A percentile compares a stretch with the other conserved stretches of the same genome.
Conservation (phyloP, 2,113 vertebrate genomes). For the Chaetodon auriga region DNA sequence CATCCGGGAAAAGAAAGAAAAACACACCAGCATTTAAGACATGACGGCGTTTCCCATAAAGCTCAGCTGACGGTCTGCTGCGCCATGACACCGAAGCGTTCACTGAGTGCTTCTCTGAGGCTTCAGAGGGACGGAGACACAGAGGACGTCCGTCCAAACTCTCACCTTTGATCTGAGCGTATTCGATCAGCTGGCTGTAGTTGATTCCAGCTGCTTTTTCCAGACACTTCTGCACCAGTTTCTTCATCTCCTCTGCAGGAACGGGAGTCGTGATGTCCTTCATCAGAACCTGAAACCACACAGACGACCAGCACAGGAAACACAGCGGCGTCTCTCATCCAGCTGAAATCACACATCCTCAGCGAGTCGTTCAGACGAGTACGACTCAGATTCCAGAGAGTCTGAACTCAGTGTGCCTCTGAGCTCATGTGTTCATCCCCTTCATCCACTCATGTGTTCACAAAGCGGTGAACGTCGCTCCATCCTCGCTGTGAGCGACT, state of each 20-base stretch:
- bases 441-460: no score
- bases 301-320: not conserved
- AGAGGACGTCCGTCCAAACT: not conserved
- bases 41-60: conserved; percentile 1
- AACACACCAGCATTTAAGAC: not conserved
- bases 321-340: no score
- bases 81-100: no score
- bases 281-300: conserved; percentile 91
- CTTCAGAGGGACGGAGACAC: no score
- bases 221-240: conserved; percentile 93
- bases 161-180: conserved; percentile 95
- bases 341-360: no score
- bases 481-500: no score
- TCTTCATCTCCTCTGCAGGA: conserved; percentile 95
- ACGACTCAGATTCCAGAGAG: no score
- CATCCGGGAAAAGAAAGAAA: not conserved
- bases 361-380: no score
- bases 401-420: no score
- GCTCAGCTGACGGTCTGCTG: not conserved
- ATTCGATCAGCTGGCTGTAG: conserved; percentile 95
- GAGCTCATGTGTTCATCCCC: no score
- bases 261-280: conserved; percentile 97
- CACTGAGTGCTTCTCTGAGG: no score
- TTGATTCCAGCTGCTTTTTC: conserved; percentile 96
- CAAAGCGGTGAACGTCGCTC: no score